A percentile compares a stretch with the other conserved stretches of the same genome.
Evolutionary conservation across 2,888 invertebrate genomes (phyloP).

Genomic region (Perdita meconis): DNA sequence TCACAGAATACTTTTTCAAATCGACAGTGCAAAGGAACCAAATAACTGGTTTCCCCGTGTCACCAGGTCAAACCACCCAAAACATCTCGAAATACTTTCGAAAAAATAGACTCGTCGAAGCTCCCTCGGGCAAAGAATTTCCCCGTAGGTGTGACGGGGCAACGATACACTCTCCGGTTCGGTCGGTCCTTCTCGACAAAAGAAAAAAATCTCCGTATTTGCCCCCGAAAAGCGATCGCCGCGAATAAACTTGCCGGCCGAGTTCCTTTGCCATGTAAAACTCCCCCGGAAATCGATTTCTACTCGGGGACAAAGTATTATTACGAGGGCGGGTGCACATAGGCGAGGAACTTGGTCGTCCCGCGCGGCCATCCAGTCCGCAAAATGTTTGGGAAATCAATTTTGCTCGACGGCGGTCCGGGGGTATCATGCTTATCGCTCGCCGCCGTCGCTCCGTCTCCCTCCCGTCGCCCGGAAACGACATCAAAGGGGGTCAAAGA

Average conservation of each 20-base stretch:
- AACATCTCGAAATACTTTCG: no score
- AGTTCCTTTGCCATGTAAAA: conserved; percentile 17
- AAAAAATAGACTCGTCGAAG: no score
- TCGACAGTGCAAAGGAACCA: no score
- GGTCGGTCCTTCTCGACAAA: no score
- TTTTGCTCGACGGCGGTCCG: conserved; percentile 19
- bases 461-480: conserved; percentile 25
- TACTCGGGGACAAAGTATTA: conserved; percentile 40
- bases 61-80: no score
- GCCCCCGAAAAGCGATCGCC: not conserved
- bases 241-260: conserved; percentile 17
- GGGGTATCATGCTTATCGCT: conserved; percentile 48
- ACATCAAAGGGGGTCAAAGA: conserved; percentile 56
- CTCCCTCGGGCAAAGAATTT: no score
- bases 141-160: no score
- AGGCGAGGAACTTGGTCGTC: conserved; percentile 4
- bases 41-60: no score
- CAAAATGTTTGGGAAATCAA: conserved; percentile 52
- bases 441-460: not conserved
- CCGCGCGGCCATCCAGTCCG: conserved; percentile 6
- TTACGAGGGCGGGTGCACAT: conserved; percentile 5
- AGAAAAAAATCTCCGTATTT: not conserved
- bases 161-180: no score
- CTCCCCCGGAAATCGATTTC: conserved; percentile 34
- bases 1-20: no score